A percentile compares a stretch with the other conserved stretches of the same genome.
These are phyloP conservation scores for Stigmatopora argus DNA, from an alignment of 2,113 vertebrate genomes.

Conservation along the genomic window DNA sequence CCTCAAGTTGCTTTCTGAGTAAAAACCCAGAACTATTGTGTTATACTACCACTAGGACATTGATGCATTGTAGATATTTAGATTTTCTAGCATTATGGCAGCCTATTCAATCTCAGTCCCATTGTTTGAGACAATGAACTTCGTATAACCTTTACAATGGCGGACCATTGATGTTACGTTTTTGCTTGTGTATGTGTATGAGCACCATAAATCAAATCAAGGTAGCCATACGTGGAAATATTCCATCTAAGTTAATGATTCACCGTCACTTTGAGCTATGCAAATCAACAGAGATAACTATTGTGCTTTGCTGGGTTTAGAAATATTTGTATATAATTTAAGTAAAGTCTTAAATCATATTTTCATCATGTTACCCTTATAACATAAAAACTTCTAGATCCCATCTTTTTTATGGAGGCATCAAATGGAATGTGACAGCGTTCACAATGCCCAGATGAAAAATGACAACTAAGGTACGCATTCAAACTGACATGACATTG, in stretches of 20 bases:
- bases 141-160: constrained; percentile 11
- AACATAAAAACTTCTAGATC: constrained; percentile 52
- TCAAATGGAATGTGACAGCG: constrained; percentile 53
- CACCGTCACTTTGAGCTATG: constrained; percentile 15
- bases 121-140: not conserved
- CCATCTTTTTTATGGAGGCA: constrained; percentile 55
- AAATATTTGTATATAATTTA: constrained; percentile 35
- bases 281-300: constrained; percentile 18
- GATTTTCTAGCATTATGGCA: not conserved
- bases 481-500: constrained; percentile 23
- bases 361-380: constrained; percentile 59
- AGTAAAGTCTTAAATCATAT: constrained; percentile 52
- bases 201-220: constrained; percentile 3
- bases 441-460: constrained; percentile 53
- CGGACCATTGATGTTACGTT: constrained; percentile 11
- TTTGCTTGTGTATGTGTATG: constrained; percentile 9
- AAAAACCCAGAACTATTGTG: constrained; percentile 34
- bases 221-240: constrained; percentile 13
- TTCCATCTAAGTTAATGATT: constrained; percentile 22
- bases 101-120: not conserved
- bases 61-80: constrained; percentile 16
- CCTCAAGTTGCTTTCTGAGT: constrained; percentile 39
- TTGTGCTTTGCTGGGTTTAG: constrained; percentile 28
- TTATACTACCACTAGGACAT: constrained; percentile 34
- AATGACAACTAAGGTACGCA: constrained; percentile 44